Percentiles rank a stretch among this genome's conserved stretches.
phyloP scores from a whole-genome alignment of 2,113 vertebrate genomes.

The Ctenomys sociabilis region DNA sequence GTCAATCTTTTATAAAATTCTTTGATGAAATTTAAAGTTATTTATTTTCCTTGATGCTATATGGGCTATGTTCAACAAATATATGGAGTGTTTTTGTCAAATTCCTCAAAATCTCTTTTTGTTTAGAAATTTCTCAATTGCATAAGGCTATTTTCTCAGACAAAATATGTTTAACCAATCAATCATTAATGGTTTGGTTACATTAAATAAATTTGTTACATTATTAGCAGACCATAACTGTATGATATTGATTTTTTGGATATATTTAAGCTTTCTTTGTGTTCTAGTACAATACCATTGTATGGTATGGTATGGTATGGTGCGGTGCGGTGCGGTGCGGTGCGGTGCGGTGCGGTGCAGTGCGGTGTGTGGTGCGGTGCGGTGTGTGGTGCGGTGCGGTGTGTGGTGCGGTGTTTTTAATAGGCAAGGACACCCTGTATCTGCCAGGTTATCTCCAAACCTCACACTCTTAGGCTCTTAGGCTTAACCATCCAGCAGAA shows the following conservation, averaged over 20 bases:
- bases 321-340: too few species aligned
- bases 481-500: too few species aligned
- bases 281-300: not conserved
- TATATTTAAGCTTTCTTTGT: not conserved
- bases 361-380: too few species aligned
- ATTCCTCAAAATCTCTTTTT: slow-evolving; percentile 16
- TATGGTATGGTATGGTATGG: not conserved
- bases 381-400: too few species aligned
- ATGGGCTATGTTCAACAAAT: not conserved
- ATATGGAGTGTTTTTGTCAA: not conserved
- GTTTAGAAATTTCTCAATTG: not conserved
- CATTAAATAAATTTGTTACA: not conserved
- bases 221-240: not conserved
- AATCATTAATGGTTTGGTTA: not conserved
- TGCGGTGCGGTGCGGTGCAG: too few species aligned
- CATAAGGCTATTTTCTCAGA: not conserved
- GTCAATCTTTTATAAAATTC: not conserved
- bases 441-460: not conserved
- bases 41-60: not conserved
- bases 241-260: not conserved
- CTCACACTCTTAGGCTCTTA: not conserved
- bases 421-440: not conserved
- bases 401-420: too few species aligned
- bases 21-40: not conserved
- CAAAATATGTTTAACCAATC: not conserved